Evolutionary conservation across 2,113 vertebrate species (phyloP), one percentile per base, ranked within the genome.

Genomic region (Mugil cephalus): DNA sequence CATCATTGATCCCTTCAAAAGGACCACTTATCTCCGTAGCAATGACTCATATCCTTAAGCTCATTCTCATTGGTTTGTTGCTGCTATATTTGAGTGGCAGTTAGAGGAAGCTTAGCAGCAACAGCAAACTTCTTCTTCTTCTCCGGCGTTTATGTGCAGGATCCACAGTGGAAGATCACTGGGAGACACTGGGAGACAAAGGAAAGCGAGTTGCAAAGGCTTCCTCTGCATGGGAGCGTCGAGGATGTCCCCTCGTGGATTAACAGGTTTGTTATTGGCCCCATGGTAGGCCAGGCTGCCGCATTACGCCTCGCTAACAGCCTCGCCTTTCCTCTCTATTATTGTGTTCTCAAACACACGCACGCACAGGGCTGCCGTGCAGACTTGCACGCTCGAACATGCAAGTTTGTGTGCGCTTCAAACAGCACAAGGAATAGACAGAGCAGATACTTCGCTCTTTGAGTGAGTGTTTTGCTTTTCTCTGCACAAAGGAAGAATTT

Each of bases 1-100:
- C 73, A 84, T 86, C 78, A 86, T 69, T 80, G 84, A 89, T 88
- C 82, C 76, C 65, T 78, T 81, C 70, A 83, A 87, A 88, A 73
- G 67, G 69, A 62, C 74, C 21, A 79, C 84, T 91, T 85, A 88
- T 87, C 87, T 78, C 77, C 10, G 10, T 68, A 21, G 77, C 75
- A 66, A 54, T 88, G 89, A 92, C 43, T 90, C 88, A 86, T 6
- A 69, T 69, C 65, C 72, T 80, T 21, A 24, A 71, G 74, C 74
- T 74, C 54, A 1, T 38, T 59, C 64, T 79, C 63, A 58, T 35
- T 71, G 56, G 65, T 75, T 58, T 64, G 72, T 55, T 62, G 65
- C 59, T 43, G 35, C 68, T 56, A 6, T 63, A 10, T 69, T 24
- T 74, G 65, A 79, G 68, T 61, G 80, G 35, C 71, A 69, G 63